These are phyloP conservation scores for Lynx canadensis DNA, from an alignment of 2,113 vertebrate genomes.

Conservation along the genomic window DNA sequence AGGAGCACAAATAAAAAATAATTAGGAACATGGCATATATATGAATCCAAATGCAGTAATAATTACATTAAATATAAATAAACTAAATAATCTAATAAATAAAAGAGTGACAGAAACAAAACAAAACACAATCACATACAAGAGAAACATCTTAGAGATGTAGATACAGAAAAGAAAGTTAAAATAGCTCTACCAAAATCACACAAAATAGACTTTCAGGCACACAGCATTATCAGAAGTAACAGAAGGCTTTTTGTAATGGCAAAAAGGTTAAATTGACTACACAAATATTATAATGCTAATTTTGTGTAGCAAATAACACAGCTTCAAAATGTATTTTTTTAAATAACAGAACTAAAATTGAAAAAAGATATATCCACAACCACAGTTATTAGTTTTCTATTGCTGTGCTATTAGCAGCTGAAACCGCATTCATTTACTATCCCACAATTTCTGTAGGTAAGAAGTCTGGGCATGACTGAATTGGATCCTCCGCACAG, in stretches of 20 bases:
- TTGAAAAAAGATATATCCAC: neutral
- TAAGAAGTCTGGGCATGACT: neutral
- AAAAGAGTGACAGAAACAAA: conserved; percentile 23
- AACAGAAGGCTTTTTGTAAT: neutral
- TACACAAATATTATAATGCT: neutral
- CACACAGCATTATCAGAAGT: neutral
- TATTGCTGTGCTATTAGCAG: neutral
- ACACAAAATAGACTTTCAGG: neutral
- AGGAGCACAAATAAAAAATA: neutral
- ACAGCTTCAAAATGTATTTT: conserved; percentile 24
- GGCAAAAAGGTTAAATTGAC: conserved; percentile 2
- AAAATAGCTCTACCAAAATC: neutral
- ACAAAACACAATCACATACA: neutral
- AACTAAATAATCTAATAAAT: conserved; percentile 29
- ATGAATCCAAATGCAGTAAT: neutral
- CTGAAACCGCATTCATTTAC: neutral
- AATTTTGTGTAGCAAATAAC: neutral
- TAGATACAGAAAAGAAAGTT: conserved; percentile 29
- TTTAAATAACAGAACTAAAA: conserved; percentile 25
- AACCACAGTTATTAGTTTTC: neutral
- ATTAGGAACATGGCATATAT: neutral
- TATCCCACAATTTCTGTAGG: neutral
- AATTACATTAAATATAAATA: neutral
- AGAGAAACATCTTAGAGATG: neutral
- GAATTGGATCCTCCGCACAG: neutral